Evolutionary conservation across 2,888 invertebrate genomes (phyloP), one percentile per base, ranked within the genome.

Genomic region (Lasiommata megera): DNA sequence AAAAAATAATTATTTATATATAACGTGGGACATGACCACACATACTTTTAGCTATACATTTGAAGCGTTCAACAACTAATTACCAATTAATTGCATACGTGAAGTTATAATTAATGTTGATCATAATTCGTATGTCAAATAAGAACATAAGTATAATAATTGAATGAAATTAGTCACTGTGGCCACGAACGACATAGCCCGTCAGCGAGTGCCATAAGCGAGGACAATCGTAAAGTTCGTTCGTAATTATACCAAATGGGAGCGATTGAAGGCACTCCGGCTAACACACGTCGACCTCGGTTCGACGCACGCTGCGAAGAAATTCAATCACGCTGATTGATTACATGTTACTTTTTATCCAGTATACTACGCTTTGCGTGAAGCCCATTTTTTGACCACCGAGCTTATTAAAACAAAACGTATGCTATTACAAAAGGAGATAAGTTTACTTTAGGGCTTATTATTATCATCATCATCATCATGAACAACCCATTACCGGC

Each of bases 181-280:
- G 44, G n/a, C 61, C 54, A 54, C 44, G 62, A 68, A 68, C 60
- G 67, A 62, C 55, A 67, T 66, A 58, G 63, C 68, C 65, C 67
- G 64, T 67, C 68, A 58, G 46, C 61, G 55, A 76, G 67, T 67
- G 82, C 81, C 80, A 69, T 68, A 70, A 82, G 87, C 88, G 79
- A 87, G 87, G 89, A 77, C 87, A 82, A 68, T 74, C 72, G 76
- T 80, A 80, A 82, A 83, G 80, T 85, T 84, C 80, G 79, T 79
- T 74, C 77, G 79, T 82, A 84, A 87, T 89, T 85, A 89, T 86
- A 88, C 88, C 89, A 88, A 89, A 88, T 88, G 84, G 73, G 88
- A 77, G 71, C 72, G 72, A 65, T 72, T 72, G 88, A 89, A 90
- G 89, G 89, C 72, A 76, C 75, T 73, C 86, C 56, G 69, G 78